Evolutionary conservation across 1,140 invertebrate genomes (phyloP).

Genomic region (Conopomorpha cramerella): DNA sequence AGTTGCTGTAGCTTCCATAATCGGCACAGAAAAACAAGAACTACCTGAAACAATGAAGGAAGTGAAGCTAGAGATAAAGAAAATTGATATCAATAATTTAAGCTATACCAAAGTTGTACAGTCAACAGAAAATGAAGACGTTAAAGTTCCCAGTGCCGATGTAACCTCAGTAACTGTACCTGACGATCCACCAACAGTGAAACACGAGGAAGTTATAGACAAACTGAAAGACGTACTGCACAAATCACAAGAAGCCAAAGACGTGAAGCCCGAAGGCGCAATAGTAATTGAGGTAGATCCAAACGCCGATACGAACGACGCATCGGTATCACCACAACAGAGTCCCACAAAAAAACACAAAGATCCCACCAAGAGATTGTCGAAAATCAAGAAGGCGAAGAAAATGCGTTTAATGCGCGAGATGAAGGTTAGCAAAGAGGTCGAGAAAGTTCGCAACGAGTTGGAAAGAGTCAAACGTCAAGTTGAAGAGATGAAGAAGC

Average conservation of each 20-base stretch:
- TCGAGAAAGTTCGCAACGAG: slow-evolving; percentile 25
- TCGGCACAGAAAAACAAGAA: slow-evolving; percentile 23
- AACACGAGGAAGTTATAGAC: slow-evolving; percentile 35
- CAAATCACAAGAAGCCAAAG: slow-evolving; percentile 22
- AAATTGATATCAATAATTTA: too few species aligned
- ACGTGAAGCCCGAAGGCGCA: slow-evolving; percentile 4
- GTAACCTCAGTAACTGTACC: too few species aligned
- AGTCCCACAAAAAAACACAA: slow-evolving; percentile 6
- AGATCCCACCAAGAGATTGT: slow-evolving; percentile 15
- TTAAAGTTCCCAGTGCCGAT: too few species aligned
- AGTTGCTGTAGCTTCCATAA: slow-evolving; percentile 46
- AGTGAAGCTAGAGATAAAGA: slow-evolving; percentile 3
- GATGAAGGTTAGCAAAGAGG: slow-evolving; percentile 35
- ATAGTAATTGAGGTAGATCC: slow-evolving; percentile 7
- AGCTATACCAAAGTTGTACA: slow-evolving; percentile 4
- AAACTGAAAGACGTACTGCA: slow-evolving; percentile 41
- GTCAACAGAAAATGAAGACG: too few species aligned
- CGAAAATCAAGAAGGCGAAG: slow-evolving; percentile 32
- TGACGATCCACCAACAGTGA: slow-evolving; percentile 25
- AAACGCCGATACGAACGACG: too few species aligned
- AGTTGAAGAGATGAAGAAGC: slow-evolving; percentile 32
- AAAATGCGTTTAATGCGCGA: slow-evolving; percentile 34
- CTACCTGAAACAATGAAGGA: background rate
- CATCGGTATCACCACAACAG: too few species aligned
- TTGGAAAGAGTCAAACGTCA: slow-evolving; percentile 18